Base-by-base conservation (phyloP, 2,797 vertebrate genomes). In the Babyrousa celebensis region DNA sequence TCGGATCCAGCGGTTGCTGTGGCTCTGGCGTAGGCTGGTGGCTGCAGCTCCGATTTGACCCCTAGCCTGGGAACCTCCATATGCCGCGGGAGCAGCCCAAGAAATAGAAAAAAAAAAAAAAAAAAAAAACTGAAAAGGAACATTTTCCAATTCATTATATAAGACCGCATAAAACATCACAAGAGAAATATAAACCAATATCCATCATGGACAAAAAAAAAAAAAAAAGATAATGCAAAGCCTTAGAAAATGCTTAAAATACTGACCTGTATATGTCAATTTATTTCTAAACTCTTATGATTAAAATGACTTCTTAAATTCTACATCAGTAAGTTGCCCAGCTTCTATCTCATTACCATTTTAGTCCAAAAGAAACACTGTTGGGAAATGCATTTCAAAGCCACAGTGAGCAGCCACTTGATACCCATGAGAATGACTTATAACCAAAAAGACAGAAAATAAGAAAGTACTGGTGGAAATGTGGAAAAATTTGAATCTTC, bases 271-370 rank as follows among this genome's bases (percentile, higher is more conserved):
- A 91, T 52, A 79, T 88, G 85, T 29, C 82, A 86, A 84, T 48
- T 95, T 29, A 91, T 85, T 32, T 95, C 65, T 90, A 74, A 6
- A 70, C 4, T 75, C 71, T 71, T 27, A 82, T 56, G n/a, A 85
- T 82, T 72, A 95, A 92, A 95, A 89, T 78, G 65, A 83, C 80
- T 87, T 92, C 60, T 95, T 80, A 91, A 84, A 89, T 92, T 92
- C 75, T 75, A 27, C 43, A 12, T n/a, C 29, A 92, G 25, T 83
- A 86, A 79, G 83, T n/a, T 75, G 27, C 40, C 6, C 63, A 74
- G 75, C 12, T 95, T 95, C 60, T 52, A 87, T 92, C 20, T 92
- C 67, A 95, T 94, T 89, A 60, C 67, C 84, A 72, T 78, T 71
- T 85, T 58, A 82, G 17, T 75, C 54, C 85, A 91, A 62, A 0